phyloP scores from a whole-genome alignment of 2,888 invertebrate species.

The Subacronicta megacephala region DNA sequence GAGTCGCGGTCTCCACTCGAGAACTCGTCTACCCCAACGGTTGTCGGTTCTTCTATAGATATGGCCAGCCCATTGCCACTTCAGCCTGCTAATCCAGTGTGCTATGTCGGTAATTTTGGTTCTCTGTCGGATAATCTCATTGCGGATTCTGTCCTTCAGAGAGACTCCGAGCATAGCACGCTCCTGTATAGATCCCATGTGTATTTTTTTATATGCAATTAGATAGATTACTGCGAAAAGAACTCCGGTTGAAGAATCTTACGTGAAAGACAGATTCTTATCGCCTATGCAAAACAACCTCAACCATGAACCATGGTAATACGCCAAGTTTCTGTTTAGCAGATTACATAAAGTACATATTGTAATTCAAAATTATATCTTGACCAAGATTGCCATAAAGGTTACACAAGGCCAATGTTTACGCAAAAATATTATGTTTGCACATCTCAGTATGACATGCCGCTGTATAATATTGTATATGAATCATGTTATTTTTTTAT shows the following conservation, averaged over 20 bases:
- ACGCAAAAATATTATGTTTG: slow-evolving; percentile 26
- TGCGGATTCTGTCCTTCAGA: too few species aligned
- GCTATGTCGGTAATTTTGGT: too few species aligned
- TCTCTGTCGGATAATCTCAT: too few species aligned
- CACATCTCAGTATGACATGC: slow-evolving; percentile 18
- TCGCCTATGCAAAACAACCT: not conserved
- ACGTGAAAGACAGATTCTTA: not conserved
- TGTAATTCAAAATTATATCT: slow-evolving; percentile 5
- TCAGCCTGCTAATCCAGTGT: too few species aligned
- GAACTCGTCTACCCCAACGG: too few species aligned
- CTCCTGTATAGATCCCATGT: too few species aligned
- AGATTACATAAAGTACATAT: slow-evolving; percentile 8
- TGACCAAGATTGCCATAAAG: slow-evolving; percentile 11
- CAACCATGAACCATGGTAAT: slow-evolving; percentile 13
- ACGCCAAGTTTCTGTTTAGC: slow-evolving; percentile 6
- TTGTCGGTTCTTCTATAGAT: too few species aligned
- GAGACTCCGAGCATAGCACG: too few species aligned
- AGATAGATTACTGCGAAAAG: not conserved
- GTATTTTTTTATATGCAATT: too few species aligned
- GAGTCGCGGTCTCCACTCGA: too few species aligned
- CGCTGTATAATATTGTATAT: not conserved
- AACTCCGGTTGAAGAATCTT: not conserved
- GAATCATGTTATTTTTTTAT: too few species aligned
- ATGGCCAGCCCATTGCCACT: too few species aligned
- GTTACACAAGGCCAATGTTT: slow-evolving; percentile 24